Conservation (phyloP, 2,888 invertebrate genomes). For the Thera britannica region DNA sequence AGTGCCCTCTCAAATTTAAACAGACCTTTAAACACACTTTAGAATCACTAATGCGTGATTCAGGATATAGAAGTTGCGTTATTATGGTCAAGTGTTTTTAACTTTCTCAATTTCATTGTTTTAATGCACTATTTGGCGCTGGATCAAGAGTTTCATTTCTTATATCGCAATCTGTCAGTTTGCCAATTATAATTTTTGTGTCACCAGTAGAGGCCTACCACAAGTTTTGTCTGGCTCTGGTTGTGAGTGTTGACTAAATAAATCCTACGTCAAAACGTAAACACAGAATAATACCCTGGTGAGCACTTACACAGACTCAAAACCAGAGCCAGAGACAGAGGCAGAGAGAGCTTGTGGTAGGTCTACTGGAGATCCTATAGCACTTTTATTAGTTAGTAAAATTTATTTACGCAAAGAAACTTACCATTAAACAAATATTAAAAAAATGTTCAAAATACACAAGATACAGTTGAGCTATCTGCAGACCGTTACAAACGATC, state of each 20-base stretch:
- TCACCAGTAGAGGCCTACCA: neutral
- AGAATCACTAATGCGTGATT: neutral
- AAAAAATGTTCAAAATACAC: too few species aligned
- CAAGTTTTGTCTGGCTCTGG: too few species aligned
- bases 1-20: conserved; percentile 3
- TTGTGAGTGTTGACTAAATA: too few species aligned
- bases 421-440: too few species aligned
- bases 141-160: conserved; percentile 56
- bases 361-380: conserved; percentile 11
- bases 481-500: too few species aligned
- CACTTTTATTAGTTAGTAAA: conserved; percentile 1
- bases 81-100: conserved; percentile 52
- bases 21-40: neutral
- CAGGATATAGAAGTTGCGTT: conserved; percentile 20
- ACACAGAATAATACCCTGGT: too few species aligned
- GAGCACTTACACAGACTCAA: too few species aligned
- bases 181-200: conserved; percentile 40
- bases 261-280: too few species aligned
- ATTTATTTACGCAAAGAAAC: too few species aligned
- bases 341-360: too few species aligned
- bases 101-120: conserved; percentile 41
- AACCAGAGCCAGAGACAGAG: too few species aligned
- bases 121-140: conserved; percentile 55
- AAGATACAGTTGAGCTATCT: too few species aligned
- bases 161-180: conserved; percentile 33